Base-by-base conservation (phyloP, 2,113 vertebrate species). In the Abramis brama region DNA sequence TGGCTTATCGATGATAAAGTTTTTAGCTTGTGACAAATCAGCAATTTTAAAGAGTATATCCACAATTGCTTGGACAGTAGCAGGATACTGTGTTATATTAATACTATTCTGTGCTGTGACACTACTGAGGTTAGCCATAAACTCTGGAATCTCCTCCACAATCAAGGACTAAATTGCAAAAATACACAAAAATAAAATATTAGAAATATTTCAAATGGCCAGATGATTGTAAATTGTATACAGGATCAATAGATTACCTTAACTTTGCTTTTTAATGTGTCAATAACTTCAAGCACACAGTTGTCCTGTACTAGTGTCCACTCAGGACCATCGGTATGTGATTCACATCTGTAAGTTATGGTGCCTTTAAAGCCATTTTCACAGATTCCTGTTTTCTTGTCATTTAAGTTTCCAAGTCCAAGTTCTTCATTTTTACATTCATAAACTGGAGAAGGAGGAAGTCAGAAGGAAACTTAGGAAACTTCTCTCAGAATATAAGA, bases 21-120 rank as follows among this genome's bases (percentile, higher is more conserved):
- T 27, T 27, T 27, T 27, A 6, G 39, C 17, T 23, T 76, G n/a
- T 7, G 87, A 68, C 80, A 91, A 12, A 19, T 6, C 47, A 43
- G 92, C 88, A 75, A 94, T 39, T 9, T 2, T 89, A 27, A 1
- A 79, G 15, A 94, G 27, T 23, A 94, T 93, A 0, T 85, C 13
- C 27, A 94, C 86, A 6, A 94, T 86, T 9, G 91, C 79, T 5
- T 82, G 30, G 78, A 94, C 90, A 70, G 91, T 93, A 25, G n/a
- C 66, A 75, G 89, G 25, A 80, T 91, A 93, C 1, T 86, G 36
- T 0, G 9, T 15, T 36, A 94, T 86, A 9, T 15, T 84, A 0
- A 0, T 1, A 5, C 86, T n/a, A 11, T 79, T 43, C 10, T 33
- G 0, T 4, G 74, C 2, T 0, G 45, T 87, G 33, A 30, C 3